Percentiles rank a stretch among this genome's conserved stretches.
These are phyloP conservation scores for Danaus chrysippus DNA, from an alignment of 2,888 invertebrate species.

Conservation along the genomic window DNA sequence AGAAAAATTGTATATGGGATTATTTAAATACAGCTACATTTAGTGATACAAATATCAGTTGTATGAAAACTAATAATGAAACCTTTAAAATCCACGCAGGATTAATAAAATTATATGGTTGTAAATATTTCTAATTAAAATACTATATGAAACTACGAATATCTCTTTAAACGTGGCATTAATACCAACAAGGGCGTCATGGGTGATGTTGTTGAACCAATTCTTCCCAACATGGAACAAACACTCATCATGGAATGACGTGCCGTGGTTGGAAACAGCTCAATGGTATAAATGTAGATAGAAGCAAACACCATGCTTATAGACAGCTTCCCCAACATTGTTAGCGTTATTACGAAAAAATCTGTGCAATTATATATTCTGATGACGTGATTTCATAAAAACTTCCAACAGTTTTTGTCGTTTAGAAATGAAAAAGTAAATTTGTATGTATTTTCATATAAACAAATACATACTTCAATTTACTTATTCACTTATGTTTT, in stretches of 20 bases:
- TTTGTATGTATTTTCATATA: not conserved
- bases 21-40: too few relatives aligned
- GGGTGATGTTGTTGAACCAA: conserved; percentile 81
- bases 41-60: too few relatives aligned
- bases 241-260: conserved; percentile 77
- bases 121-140: not conserved
- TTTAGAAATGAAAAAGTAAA: too few relatives aligned
- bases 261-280: conserved; percentile 81
- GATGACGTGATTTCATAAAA: not conserved
- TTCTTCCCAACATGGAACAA: conserved; percentile 80
- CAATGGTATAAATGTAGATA: conserved; percentile 81
- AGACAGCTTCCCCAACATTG: conserved; percentile 77
- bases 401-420: not conserved
- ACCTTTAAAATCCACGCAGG: too few relatives aligned
- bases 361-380: not conserved
- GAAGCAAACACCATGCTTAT: conserved; percentile 80
- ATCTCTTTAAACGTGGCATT: conserved; percentile 18
- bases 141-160: not conserved
- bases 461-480: not conserved
- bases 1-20: too few relatives aligned
- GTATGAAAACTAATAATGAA: too few relatives aligned
- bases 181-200: conserved; percentile 81
- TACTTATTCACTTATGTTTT: too few relatives aligned
- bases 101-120: too few relatives aligned
- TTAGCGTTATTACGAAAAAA: conserved; percentile 25